Evolutionary conservation across 2,888 invertebrate genomes (phyloP).

Genomic region (Rhodophaea formosa): DNA sequence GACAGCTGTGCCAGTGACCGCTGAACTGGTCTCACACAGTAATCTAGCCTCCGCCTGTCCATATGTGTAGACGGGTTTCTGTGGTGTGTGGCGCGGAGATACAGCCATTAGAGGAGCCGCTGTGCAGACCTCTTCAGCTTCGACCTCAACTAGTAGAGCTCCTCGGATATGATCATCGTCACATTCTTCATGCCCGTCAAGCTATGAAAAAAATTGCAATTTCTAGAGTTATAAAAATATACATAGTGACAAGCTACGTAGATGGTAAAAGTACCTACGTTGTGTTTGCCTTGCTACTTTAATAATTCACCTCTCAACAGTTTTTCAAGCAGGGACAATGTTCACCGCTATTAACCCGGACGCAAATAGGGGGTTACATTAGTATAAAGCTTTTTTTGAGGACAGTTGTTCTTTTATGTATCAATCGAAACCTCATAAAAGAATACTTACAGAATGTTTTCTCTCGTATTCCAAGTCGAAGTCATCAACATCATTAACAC

Average conservation of each 20-base stretch:
- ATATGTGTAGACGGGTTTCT: slow-evolving; percentile 87
- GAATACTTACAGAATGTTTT: slow-evolving; percentile 62
- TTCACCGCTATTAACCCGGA: no score
- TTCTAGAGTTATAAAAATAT: not conserved
- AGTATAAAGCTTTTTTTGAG: no score
- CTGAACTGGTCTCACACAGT: slow-evolving; percentile 68
- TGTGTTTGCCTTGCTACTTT: no score
- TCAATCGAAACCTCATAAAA: no score
- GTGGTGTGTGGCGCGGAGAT: slow-evolving; percentile 82
- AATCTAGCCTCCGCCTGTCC: slow-evolving; percentile 82
- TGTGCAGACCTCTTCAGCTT: slow-evolving; percentile 89
- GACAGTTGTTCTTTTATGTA: no score
- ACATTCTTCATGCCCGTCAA: slow-evolving; percentile 58
- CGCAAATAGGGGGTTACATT: no score
- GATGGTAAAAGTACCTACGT: no score
- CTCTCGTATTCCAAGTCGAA: slow-evolving; percentile 79
- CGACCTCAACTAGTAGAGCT: slow-evolving; percentile 90
- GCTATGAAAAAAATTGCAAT: slow-evolving; percentile 32
- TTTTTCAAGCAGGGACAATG: no score
- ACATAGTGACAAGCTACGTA: no score
- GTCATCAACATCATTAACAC: slow-evolving; percentile 87
- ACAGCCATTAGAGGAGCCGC: slow-evolving; percentile 86
- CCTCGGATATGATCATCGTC: slow-evolving; percentile 82
- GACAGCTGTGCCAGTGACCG: slow-evolving; percentile 70
- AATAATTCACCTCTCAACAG: no score